Base-by-base conservation (phyloP, 2,113 vertebrate species). In the Alces alces region DNA sequence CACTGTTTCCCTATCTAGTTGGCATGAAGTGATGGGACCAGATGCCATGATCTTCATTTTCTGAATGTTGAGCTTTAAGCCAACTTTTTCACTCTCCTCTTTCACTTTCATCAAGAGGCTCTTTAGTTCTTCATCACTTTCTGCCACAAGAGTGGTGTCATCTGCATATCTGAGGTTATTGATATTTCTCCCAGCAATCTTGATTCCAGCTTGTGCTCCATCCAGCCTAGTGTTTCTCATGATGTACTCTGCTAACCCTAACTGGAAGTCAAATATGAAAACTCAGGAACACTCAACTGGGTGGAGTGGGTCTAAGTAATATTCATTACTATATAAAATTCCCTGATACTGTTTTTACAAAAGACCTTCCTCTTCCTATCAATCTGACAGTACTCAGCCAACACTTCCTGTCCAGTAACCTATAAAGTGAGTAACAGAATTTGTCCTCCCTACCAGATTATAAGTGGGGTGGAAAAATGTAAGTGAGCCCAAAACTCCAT, bases 401-500 rank as follows among this genome's bases (percentile, higher is more conserved):
- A 58, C 3, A 55, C 6, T 25, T 47, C 1, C 21, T 39, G 2
- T 54, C 54, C 54, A 83, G 8, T 36, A 89, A 58, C 14, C n/a
- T 80, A 47, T 8, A 14, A 50, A 83, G 16, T 84, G 6, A 17
- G 15, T 58, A 84, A 82, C 5, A 66, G 16, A 5, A 17, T 83
- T 83, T 86, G 19, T 80, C 43, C 27, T 86, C 23, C 15, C 2
- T 43, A 45, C 45, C 57, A 76, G 25, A 55, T 52, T 76, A 7
- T 60, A 93, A 87, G 64, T 55, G 4, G 12, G 6, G 3, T 21
- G 2, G 21, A 54, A 45, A 33, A 92, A 64, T 60, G 27, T 28
- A 95, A 96, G 11, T 60, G 21, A 96, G 80, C 47, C 19, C 30
- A 96, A 92, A 92, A 93, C 9, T 95, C 27, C 50, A 96, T 91